Conservation (phyloP, 2,113 vertebrate genomes). For the Epinephelus lanceolatus region DNA sequence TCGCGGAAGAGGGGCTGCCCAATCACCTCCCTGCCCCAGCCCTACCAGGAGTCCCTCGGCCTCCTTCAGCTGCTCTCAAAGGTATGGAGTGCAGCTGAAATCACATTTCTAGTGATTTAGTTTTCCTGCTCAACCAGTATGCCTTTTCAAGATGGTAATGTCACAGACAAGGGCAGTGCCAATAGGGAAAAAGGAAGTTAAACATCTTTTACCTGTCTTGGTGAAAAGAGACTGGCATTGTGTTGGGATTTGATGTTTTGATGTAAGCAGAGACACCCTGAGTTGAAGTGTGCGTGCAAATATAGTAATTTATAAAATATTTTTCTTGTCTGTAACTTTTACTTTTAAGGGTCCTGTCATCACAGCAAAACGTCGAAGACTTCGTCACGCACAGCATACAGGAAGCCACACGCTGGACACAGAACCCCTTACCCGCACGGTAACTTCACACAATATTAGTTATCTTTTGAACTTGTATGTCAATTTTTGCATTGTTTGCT, state of each 20-base stretch:
- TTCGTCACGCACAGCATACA: neutral
- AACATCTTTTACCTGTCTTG: too few relatives aligned
- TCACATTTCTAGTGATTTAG: neutral
- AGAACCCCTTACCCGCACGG: constrained; percentile 30
- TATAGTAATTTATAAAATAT: neutral
- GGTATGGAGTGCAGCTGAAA: constrained; percentile 22
- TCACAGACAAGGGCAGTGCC: neutral
- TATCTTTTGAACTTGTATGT: neutral
- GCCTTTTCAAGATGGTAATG: neutral
- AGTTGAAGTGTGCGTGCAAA: neutral
- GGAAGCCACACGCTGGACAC: neutral
- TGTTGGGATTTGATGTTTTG: too few relatives aligned
- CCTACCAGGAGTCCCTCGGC: constrained; percentile 79
- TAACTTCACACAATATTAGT: constrained; percentile 17
- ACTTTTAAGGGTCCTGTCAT: constrained; percentile 44
- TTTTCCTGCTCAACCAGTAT: too few relatives aligned
- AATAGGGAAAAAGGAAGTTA: neutral
- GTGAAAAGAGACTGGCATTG: too few relatives aligned
- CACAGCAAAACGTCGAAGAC: constrained; percentile 38
- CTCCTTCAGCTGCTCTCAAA: constrained; percentile 82
- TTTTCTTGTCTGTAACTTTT: neutral
- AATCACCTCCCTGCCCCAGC: constrained; percentile 74
- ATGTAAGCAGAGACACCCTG: too few relatives aligned
- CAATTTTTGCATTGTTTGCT: neutral
- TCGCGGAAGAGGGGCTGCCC: constrained; percentile 60